These are phyloP conservation scores for Halisarca cf. caerulea DNA, from an alignment of 37 sponge, comb jelly and placozoan species.

Conservation along the genomic window DNA sequence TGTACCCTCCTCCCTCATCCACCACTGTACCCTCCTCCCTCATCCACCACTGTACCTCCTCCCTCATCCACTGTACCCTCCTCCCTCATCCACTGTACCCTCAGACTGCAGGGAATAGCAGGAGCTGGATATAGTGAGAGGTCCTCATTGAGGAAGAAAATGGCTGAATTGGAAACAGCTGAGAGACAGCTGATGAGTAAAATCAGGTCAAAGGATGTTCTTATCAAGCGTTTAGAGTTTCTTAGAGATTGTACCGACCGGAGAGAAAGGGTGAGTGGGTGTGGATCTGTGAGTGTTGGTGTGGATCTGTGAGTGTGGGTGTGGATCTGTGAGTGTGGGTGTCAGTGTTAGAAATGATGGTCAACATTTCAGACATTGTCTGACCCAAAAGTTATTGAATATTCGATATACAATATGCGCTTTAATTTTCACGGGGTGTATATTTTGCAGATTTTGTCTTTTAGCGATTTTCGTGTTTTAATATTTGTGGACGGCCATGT, in stretches of 20 bases:
- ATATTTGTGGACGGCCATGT: no score
- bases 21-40: no score
- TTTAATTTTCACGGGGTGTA: no score
- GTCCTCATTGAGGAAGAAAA: constrained; percentile 26
- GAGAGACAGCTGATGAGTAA: constrained; percentile 11
- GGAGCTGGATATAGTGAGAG: constrained; percentile 25
- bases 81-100: neutral
- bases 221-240: neutral
- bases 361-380: no score
- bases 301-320: constrained; percentile 3
- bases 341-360: no score
- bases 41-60: no score
- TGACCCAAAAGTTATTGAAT: no score
- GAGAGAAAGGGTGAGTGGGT: neutral
- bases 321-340: neutral
- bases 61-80: no score
- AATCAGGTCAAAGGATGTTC: constrained; percentile 24
- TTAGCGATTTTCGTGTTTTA: no score
- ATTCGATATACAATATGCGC: no score
- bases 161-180: constrained; percentile 34
- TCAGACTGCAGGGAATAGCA: constrained; percentile 12
- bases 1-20: no score
- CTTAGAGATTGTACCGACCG: neutral
- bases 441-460: no score
- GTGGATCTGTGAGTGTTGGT: neutral